phyloP scores from a whole-genome alignment of 2,888 invertebrate genomes.

The Deroplatys truncata region DNA sequence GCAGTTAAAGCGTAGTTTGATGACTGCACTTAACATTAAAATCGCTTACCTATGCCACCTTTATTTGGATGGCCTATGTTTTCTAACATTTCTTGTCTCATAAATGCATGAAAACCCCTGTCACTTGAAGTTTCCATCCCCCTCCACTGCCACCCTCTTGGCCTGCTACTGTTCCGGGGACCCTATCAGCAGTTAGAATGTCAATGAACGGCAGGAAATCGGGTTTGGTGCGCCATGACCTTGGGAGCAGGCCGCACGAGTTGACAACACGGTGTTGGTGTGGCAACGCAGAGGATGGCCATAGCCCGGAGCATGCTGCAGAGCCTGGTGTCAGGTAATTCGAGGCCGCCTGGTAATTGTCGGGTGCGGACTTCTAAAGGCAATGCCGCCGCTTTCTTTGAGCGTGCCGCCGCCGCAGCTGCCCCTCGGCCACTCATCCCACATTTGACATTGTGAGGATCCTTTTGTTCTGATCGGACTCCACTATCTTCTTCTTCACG shows the following conservation, averaged over 20 bases:
- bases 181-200: background rate
- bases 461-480: background rate
- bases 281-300: background rate
- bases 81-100: too few species aligned
- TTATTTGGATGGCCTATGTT: too few species aligned
- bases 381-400: conserved; percentile 30
- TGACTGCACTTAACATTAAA: too few species aligned
- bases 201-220: background rate
- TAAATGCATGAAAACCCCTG: too few species aligned
- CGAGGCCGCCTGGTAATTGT: conserved; percentile 33
- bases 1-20: too few species aligned
- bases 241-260: background rate
- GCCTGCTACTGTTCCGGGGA: too few species aligned
- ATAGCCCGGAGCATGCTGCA: background rate
- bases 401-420: conserved; percentile 4
- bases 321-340: conserved; percentile 30
- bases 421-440: background rate
- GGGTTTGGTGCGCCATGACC: background rate
- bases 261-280: background rate
- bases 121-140: too few species aligned
- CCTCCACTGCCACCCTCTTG: too few species aligned
- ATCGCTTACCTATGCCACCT: too few species aligned
- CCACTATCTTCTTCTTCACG: background rate
- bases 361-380: conserved; percentile 27
- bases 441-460: background rate